Evolutionary conservation across 1,140 invertebrate genomes (phyloP), one percentile per base, ranked within the genome.

Genomic region (Spodoptera frugiperda): DNA sequence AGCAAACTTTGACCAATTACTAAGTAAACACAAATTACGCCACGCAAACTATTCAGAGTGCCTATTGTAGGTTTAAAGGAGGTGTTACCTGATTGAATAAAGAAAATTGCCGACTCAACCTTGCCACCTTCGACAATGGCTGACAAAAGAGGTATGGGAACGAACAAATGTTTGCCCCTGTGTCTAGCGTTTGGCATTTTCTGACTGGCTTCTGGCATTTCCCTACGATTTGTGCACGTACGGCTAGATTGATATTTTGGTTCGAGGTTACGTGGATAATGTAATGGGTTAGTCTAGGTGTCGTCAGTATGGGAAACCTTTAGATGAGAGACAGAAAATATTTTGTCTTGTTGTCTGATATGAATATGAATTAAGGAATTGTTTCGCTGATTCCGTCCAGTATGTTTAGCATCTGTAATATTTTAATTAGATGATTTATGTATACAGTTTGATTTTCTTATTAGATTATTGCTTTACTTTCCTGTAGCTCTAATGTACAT

Each of bases 61-160:
- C 9, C 54, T 19, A 73, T 73, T 73, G 70, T 72, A 17, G 15
- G 51, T 46, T 25, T 46, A 57, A 57, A 72, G 19, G 63, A 73
- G 70, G 70, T 59, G 54, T 59, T 73, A 17, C 49, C 71, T 84
- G 79, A 84, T 84, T 84, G 81, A 84, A 84, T 82, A 84, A 81
- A 84, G 81, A 76, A 78, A 81, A 83, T 79, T 49, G 81, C 79
- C 70, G 51, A 78, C 73, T 82, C 81, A 81, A 77, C 73, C n/a
- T 59, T 30, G 70, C 72, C 59, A 76, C 55, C 65, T 71, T 78
- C 59, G 67, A 83, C 81, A 85, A 83, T 76, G 75, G 74, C 14
- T 63, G 75, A 84, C 81, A 86, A 83, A 84, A 77, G 78, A 73
- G 74, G 71, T 65, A 74, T 79, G 79, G 76, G 80, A 79, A 76